These are phyloP conservation scores for Ameiurus melas DNA, from an alignment of 2,113 vertebrate species.

Conservation along the genomic window DNA sequence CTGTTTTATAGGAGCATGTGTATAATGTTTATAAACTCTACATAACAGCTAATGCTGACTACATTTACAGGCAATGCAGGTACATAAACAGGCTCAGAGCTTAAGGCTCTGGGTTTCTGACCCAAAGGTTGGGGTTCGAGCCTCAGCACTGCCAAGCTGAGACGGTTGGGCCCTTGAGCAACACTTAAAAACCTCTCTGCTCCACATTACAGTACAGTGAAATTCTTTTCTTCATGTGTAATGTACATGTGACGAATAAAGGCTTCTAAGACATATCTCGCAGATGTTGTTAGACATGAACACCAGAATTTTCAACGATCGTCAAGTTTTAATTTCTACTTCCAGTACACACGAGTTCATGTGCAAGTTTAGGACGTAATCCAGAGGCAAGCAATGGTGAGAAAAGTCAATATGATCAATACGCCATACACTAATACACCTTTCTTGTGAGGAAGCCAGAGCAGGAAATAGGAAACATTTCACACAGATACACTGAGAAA, in stretches of 20 bases:
- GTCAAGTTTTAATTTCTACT: not conserved
- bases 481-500: not conserved
- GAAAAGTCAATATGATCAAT: constrained; percentile 2
- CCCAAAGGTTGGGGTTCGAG: not conserved
- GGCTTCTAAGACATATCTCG: not conserved
- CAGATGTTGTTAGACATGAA: not conserved
- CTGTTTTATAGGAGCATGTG: not conserved
- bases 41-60: not conserved
- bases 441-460: not conserved
- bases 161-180: not conserved
- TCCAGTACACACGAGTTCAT: not conserved
- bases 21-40: not conserved
- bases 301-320: not conserved
- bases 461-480: not conserved
- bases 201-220: no score
- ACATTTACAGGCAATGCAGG: no score
- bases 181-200: not conserved
- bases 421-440: not conserved
- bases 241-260: not conserved
- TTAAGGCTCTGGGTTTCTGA: not conserved
- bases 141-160: not conserved
- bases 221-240: no score
- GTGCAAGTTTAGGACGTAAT: not conserved
- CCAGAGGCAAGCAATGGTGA: not conserved
- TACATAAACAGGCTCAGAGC: not conserved